Percentiles rank a stretch among this genome's conserved stretches.
Conservation (phyloP, 2,113 vertebrate genomes). For the Oryzias celebensis region DNA sequence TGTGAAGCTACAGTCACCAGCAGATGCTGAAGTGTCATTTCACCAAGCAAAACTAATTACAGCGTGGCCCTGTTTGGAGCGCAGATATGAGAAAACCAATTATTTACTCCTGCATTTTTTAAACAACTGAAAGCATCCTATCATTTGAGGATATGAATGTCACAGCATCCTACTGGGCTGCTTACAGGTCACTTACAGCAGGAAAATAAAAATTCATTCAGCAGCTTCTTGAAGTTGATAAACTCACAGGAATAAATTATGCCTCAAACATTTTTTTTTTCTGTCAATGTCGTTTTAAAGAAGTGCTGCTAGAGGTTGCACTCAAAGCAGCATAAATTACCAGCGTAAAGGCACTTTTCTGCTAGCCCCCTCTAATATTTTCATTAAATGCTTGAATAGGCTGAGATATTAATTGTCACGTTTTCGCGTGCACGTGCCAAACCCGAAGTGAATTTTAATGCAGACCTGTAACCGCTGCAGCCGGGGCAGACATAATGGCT, state of each 20-base stretch:
- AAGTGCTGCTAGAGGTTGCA: conserved; percentile 37
- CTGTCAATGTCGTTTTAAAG: conserved; percentile 22
- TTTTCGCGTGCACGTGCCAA: conserved; percentile 35
- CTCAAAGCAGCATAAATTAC: conserved; percentile 48
- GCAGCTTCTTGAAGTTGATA: conserved; percentile 29
- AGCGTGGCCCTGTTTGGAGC: conserved; percentile 28
- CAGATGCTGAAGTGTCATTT: conserved; percentile 36
- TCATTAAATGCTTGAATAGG: conserved; percentile 69
- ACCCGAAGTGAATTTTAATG: conserved; percentile 58
- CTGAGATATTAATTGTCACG: conserved; percentile 64
- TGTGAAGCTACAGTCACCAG: conserved; percentile 25
- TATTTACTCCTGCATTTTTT: conserved; percentile 46
- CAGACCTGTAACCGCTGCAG: conserved; percentile 49
- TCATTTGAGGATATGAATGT: conserved; percentile 15
- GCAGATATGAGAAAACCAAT: conserved; percentile 60
- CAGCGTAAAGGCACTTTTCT: conserved; percentile 44
- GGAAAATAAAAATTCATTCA: conserved; percentile 30
- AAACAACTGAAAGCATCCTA: conserved; percentile 41
- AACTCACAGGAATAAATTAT: conserved; percentile 26
- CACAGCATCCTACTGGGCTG: conserved; percentile 23
- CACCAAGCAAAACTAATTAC: conserved; percentile 54
- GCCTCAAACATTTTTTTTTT: conserved; percentile 26
- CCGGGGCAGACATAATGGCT: conserved; percentile 41
- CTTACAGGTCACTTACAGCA: conserved; percentile 32
- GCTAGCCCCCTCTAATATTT: conserved; percentile 54